phyloP scores from a whole-genome alignment of 1,140 invertebrate species.

The Littorina saxatilis region DNA sequence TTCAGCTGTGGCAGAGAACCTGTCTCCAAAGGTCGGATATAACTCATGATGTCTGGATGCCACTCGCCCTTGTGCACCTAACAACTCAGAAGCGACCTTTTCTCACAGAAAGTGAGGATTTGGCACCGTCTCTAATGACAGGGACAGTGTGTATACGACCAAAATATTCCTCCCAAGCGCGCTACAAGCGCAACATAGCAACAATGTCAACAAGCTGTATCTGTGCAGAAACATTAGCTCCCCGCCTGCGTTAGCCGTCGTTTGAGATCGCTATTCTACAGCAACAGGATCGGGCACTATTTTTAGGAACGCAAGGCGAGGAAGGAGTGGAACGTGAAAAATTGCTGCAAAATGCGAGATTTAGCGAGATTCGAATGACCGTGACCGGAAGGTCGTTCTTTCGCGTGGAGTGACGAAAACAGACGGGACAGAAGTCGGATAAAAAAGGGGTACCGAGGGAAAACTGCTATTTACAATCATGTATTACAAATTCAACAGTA shows the following conservation, averaged over 20 bases:
- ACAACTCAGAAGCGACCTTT: not conserved
- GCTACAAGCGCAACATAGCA: constrained; percentile 41
- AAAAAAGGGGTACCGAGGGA: constrained; percentile 14
- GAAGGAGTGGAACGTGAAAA: not conserved
- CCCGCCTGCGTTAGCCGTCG: not conserved
- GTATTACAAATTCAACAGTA: constrained; percentile 52
- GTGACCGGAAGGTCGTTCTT: not conserved
- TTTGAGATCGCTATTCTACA: not conserved
- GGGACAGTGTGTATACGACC: constrained; percentile 23
- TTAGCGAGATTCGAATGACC: not conserved
- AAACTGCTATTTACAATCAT: constrained; percentile 36
- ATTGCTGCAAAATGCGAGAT: not conserved
- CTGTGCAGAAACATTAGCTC: not conserved
- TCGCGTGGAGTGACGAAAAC: not conserved
- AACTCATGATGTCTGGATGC: constrained; percentile 39
- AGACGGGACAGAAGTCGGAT: not conserved
- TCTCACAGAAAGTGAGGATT: not conserved
- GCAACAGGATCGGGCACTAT: not conserved
- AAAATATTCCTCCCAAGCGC: constrained; percentile 41
- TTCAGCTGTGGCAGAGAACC: constrained; percentile 36
- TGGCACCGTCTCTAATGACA: constrained; percentile 24
- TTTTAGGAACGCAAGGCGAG: not conserved
- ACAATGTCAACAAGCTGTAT: constrained; percentile 40
- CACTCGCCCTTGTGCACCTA: not conserved
- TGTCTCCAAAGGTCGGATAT: constrained; percentile 39